Evolutionary conservation across 2,888 invertebrate species (phyloP).

Genomic region (Chelonus formosanus): DNA sequence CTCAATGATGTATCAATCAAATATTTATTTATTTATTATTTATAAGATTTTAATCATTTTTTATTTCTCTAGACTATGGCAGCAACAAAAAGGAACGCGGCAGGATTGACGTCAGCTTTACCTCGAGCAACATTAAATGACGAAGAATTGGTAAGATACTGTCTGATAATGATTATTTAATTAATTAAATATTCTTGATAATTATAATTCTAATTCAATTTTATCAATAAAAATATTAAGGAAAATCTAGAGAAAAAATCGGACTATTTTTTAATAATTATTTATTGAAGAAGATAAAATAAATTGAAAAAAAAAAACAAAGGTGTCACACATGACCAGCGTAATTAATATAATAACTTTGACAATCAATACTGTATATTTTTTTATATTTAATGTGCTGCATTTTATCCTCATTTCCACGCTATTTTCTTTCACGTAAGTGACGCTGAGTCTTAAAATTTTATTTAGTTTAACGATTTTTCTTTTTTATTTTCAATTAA

Average conservation of each 20-base stretch:
- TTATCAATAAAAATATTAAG: no score
- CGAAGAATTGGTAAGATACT: constrained; percentile 91
- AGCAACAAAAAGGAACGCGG: constrained; percentile 94
- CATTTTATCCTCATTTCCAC: constrained; percentile 64
- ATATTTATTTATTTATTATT: no score
- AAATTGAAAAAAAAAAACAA: no score
- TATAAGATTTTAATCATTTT: neutral
- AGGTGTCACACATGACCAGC: no score
- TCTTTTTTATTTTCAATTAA: neutral
- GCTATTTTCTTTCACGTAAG: constrained; percentile 64
- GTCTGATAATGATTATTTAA: neutral
- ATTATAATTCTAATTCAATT: no score
- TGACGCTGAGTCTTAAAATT: constrained; percentile 57
- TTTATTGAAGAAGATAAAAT: no score
- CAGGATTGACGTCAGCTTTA: constrained; percentile 93
- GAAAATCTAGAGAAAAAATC: no score
- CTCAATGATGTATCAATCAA: constrained; percentile 4
- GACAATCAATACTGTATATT: constrained; percentile 47
- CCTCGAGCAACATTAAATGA: constrained; percentile 97
- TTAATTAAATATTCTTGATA: no score
- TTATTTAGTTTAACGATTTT: constrained; percentile 37
- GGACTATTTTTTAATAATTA: no score
- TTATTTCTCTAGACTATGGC: constrained; percentile 89
- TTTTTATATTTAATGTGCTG: constrained; percentile 61
- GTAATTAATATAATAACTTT: no score